A percentile compares a stretch with the other conserved stretches of the same genome.
Evolutionary conservation across 2,888 invertebrate species (phyloP).

Genomic region (Xylota sylvarum): DNA sequence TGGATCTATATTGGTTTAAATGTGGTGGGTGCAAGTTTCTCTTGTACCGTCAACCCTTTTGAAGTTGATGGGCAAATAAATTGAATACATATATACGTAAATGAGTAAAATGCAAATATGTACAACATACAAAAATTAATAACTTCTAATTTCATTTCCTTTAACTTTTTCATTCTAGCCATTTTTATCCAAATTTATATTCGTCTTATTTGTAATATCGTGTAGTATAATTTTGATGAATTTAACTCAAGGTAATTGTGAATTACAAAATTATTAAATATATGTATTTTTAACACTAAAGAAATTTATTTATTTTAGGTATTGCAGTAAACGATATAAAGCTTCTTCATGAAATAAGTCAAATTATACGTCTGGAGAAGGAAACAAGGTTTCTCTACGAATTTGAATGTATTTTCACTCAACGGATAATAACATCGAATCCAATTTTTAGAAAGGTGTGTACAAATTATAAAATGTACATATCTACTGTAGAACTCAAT

Average conservation of each 20-base stretch:
- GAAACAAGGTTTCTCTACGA: constrained; percentile 78
- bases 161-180: constrained; percentile 67
- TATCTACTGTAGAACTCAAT: too few species aligned
- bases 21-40: too few species aligned
- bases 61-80: too few species aligned
- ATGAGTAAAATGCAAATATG: too few species aligned
- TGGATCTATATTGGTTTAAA: too few species aligned
- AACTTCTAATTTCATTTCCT: too few species aligned
- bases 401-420: constrained; percentile 77
- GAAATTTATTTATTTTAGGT: constrained; percentile 83
- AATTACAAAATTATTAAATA: neutral
- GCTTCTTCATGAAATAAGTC: constrained; percentile 80
- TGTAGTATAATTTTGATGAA: constrained; percentile 87
- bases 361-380: constrained; percentile 78
- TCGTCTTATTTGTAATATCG: constrained; percentile 85
- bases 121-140: too few species aligned
- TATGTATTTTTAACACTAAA: neutral
- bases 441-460: constrained; percentile 73
- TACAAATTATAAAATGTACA: neutral
- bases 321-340: constrained; percentile 86
- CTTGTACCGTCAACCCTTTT: too few species aligned
- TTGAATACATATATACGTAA: too few species aligned
- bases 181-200: constrained; percentile 84
- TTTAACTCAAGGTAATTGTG: constrained; percentile 81
- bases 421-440: constrained; percentile 69